Base-by-base conservation (phyloP, 2,113 vertebrate genomes). In the Pandion haliaetus region DNA sequence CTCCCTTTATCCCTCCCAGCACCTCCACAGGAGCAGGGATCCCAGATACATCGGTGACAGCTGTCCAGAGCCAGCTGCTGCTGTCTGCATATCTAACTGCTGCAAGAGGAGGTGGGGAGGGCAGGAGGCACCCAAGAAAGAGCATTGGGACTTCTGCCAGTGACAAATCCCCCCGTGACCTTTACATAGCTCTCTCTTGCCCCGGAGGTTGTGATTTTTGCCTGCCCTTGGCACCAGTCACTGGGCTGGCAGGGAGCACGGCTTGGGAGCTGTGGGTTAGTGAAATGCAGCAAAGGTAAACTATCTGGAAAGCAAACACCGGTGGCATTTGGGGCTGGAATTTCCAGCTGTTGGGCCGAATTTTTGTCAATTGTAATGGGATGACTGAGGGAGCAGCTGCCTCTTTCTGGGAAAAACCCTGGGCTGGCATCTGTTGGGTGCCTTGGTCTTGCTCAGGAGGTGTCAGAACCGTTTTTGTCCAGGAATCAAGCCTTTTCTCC, bases 81-180 rank as follows among this genome's bases (percentile, higher is more conserved):
- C 61, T 85, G 61, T 15, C 74, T 11, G 58, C 9, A 0, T 1
- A 6, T 47, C 59, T 2, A 7, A 0, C 25, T 10, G 78, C 88
- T 14, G 25, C 45, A 8, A 24, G 72, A 32, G 54, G 50, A 29
- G 57, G 36, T 0, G 4, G 40, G 59, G 61, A 61, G 45, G 58
- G 88, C 84, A 21, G 95, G 70, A 63, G 52, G 44, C 52, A 19
- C 88, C 66, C 49, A 10, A 11, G 79, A 78, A 59, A 52, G 67
- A 36, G 2, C 2, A 0, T 1, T 21, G 32, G 74, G 73, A 12
- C 5, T 16, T 18, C 28, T 7, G 58, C 11, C n/a, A 0, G 2
- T n/a, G 78, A 55, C 44, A 76, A 82, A 72, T 8, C 70, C 24
- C 31, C 23, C 8, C 0, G 2, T 8, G 82, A 71, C 90, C 52